Conservation (phyloP, 2,113 vertebrate genomes). For the Menidia beryllina region DNA sequence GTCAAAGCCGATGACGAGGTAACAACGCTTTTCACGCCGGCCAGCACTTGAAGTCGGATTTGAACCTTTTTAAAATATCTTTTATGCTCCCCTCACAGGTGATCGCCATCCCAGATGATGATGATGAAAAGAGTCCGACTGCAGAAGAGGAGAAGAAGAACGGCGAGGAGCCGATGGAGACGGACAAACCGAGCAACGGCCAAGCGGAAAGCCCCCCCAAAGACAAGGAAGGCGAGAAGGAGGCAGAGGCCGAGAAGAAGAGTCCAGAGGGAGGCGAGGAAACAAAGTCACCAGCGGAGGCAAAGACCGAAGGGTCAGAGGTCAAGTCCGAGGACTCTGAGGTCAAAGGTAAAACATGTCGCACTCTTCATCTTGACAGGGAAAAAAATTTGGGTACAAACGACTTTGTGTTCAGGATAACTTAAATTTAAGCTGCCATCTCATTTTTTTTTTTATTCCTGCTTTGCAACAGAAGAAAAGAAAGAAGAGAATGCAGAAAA, state of each 20-base stretch:
- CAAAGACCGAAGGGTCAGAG: conserved; percentile 73
- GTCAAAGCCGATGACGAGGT: conserved; percentile 72
- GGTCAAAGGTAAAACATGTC: conserved; percentile 77
- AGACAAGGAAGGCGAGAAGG: conserved; percentile 71
- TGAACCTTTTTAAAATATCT: not conserved
- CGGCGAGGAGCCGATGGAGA: conserved; percentile 71
- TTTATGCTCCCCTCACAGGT: conserved; percentile 64
- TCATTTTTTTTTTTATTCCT: not conserved
- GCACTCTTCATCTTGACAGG: not conserved
- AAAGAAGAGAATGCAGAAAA: conserved; percentile 71
- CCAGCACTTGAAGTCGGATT: too few relatives aligned
- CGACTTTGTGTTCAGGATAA: too few relatives aligned
- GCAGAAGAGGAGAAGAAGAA: conserved; percentile 80
- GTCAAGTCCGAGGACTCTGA: conserved; percentile 87
- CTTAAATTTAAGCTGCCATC: not conserved
- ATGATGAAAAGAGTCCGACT: conserved; percentile 73
- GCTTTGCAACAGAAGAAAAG: conserved; percentile 58
- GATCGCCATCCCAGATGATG: conserved; percentile 81
- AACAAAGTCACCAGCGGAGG: conserved; percentile 52
- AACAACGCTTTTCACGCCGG: too few relatives aligned
- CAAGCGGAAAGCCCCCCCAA: conserved; percentile 68
- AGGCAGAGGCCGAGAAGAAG: conserved; percentile 66
- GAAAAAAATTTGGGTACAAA: too few relatives aligned
- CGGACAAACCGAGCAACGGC: conserved; percentile 86
- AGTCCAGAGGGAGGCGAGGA: conserved; percentile 58